These are phyloP conservation scores for Lithophane socia DNA, from an alignment of 2,888 invertebrate species.

Conservation along the genomic window DNA sequence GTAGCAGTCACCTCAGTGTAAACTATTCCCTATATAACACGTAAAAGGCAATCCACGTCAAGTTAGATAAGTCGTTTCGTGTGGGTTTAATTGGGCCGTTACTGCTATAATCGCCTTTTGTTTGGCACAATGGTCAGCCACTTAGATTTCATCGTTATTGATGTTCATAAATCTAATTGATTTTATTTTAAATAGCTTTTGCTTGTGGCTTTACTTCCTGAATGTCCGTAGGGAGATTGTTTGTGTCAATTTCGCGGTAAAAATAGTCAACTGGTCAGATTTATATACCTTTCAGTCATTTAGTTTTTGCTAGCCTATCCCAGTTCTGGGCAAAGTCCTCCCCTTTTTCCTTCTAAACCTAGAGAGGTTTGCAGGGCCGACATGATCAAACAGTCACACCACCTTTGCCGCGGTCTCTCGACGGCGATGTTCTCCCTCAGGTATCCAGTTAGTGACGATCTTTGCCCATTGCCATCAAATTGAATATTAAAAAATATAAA, in stretches of 20 bases:
- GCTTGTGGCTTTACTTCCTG: conserved; percentile 11
- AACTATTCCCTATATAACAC: conserved; percentile 31
- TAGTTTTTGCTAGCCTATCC: neutral
- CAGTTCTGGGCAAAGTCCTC: neutral
- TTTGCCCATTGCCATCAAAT: neutral
- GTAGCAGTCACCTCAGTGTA: neutral
- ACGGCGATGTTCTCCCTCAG: neutral
- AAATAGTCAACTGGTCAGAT: neutral
- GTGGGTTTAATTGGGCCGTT: conserved; percentile 55
- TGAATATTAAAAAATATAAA: neutral
- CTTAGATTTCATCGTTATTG: conserved; percentile 47
- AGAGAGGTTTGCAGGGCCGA: neutral
- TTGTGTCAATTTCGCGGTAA: neutral
- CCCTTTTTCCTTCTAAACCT: neutral
- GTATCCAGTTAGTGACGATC: neutral
- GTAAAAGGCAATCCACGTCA: conserved; percentile 57
- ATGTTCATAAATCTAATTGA: conserved; percentile 50
- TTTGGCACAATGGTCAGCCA: conserved; percentile 38
- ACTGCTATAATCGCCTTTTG: conserved; percentile 53
- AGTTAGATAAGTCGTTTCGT: conserved; percentile 42
- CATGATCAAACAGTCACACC: neutral
- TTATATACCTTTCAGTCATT: neutral
- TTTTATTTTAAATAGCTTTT: conserved; percentile 18
- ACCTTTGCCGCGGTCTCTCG: neutral
- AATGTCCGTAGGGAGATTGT: neutral